Base-by-base conservation (phyloP, 2,888 invertebrate species). In the Volucella zonaria region DNA sequence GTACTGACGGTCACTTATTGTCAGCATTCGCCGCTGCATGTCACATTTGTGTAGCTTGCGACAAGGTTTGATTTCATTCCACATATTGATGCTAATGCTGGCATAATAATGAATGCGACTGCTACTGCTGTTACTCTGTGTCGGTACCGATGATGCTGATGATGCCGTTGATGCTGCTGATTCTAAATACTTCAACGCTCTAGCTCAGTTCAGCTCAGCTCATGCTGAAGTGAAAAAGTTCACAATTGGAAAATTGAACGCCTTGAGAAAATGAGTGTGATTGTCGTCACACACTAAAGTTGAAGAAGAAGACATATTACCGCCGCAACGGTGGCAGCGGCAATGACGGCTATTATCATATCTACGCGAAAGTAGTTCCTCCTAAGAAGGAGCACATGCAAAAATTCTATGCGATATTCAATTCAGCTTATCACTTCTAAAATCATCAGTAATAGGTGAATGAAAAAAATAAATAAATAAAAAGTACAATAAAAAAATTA, bases 231-330 rank as follows among this genome's bases (percentile, higher is more conserved):
- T 81, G 73, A 85, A 85, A 67, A 76, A 58, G 76, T 67, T 80
- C 71, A 71, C 80, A 85, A 85, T 85, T 85, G 81, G 80, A 85
- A 85, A 85, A 85, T 85, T 85, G 80, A 85, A 80, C 85, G 85
- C 85, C 85, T 85, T 80, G 85, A 85, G 85, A 85, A 85, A 85
- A 85, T 77, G 80, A 73, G 76, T 73, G 31, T 77, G 85, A 81
- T 85, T 85, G 85, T 77, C 85, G 85, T 85, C 85, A 85, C 68
- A 75, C 54, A 49, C 58, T 61, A 43, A 45, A 38, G 1, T 51
- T 12, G 49, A 75, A 59, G 75, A 70, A 52, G 64, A 54, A 75
- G 31, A 61, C 54, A 15, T 14, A 66, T 45, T 43, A 52, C 56
- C 14, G 47, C 56, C n/a, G n/a, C n/a, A 11, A 23, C 58, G 56